Evolutionary conservation across 2,888 invertebrate species (phyloP).

Genomic region (Baccha elongata): DNA sequence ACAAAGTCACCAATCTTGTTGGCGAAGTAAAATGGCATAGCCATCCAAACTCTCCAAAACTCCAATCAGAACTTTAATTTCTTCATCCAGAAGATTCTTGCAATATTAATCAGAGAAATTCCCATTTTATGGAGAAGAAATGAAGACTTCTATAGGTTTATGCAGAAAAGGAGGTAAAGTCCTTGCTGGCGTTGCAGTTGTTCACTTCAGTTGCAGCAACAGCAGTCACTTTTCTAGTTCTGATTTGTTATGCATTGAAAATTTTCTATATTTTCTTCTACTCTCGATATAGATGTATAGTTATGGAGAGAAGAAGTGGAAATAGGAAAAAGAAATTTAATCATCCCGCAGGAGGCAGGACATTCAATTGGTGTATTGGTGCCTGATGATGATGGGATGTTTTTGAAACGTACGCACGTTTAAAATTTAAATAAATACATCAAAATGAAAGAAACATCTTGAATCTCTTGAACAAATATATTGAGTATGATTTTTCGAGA

Average conservation of each 20-base stretch:
- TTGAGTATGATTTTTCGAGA: too few species aligned
- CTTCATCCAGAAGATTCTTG: conserved; percentile 52
- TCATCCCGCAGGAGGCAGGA: conserved; percentile 63
- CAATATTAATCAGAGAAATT: conserved; percentile 61
- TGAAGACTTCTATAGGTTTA: neutral
- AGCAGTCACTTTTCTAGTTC: conserved; percentile 43
- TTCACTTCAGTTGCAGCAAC: conserved; percentile 43
- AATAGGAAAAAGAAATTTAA: conserved; percentile 43
- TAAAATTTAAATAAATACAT: conserved; percentile 53
- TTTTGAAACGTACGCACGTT: conserved; percentile 45
- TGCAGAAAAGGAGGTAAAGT: conserved; percentile 27
- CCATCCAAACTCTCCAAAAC: conserved; percentile 29
- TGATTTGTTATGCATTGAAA: conserved; percentile 68
- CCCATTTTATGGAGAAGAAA: conserved; percentile 1
- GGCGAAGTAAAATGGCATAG: neutral
- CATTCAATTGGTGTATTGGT: conserved; percentile 20
- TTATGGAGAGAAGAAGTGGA: neutral
- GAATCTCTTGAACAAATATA: too few species aligned
- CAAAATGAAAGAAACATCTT: neutral
- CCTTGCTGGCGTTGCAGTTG: conserved; percentile 40
- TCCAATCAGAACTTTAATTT: conserved; percentile 63
- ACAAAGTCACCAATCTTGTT: conserved; percentile 18
- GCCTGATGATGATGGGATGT: conserved; percentile 10
- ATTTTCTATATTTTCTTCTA: conserved; percentile 24
- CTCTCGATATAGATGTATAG: neutral